phyloP scores from a whole-genome alignment of 2,113 vertebrate genomes.

The Poecile atricapillus region DNA sequence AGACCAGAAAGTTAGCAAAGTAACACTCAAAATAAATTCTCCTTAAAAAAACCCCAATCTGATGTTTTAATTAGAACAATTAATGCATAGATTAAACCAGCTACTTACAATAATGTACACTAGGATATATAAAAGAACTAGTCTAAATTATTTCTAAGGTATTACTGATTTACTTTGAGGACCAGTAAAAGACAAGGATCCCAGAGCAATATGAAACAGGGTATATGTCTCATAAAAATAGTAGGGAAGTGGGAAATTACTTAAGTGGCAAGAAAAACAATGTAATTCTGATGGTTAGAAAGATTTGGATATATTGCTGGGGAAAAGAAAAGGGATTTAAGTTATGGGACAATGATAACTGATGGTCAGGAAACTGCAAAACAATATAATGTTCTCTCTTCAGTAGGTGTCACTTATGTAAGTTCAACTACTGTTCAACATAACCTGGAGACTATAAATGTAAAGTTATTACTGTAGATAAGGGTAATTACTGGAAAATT shows the following conservation, averaged over 20 bases:
- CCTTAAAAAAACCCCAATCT: background rate
- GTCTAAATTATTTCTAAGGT: background rate
- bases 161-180: background rate
- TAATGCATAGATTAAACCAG: background rate
- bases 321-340: background rate
- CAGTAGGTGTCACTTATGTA: background rate
- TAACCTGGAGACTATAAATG: background rate
- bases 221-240: background rate
- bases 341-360: background rate
- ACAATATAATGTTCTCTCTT: background rate
- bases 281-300: background rate
- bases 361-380: background rate
- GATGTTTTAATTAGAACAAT: background rate
- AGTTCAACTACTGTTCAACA: background rate
- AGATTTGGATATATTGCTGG: background rate
- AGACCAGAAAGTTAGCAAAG: background rate
- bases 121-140: background rate
- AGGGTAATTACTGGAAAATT: background rate
- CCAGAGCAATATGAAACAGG: background rate
- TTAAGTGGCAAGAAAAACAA: background rate
- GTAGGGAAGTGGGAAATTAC: background rate
- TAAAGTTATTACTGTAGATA: background rate
- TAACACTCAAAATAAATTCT: background rate
- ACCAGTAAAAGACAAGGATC: background rate
- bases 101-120: background rate